Evolutionary conservation across 1,140 invertebrate genomes (phyloP), one percentile per base, ranked within the genome.

Genomic region (Lepidurus couesii): DNA sequence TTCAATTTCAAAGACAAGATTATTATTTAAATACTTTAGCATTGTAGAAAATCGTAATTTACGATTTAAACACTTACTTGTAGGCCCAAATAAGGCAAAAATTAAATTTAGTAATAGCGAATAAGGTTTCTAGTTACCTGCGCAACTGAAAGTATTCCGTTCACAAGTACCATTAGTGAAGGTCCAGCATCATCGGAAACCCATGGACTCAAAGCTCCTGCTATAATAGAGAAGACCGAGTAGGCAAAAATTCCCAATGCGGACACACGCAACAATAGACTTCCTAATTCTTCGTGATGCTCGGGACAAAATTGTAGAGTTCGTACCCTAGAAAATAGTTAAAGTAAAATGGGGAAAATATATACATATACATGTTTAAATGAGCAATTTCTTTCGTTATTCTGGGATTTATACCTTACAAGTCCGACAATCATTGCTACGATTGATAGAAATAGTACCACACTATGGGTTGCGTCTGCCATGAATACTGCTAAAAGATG

Each of bases 231-330:
- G 86, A 97, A 97, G 74, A 95, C 92, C 7, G 94, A 93, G 84
- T 97, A 97, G 26, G 93, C 89, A 85, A 97, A 96, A 47, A 97
- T 88, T 74, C 96, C 95, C 83, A 96, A 94, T 8, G 94, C 93
- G 16, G 95, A 96, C 7, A 97, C 92, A 81, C 94, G 91, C 7
- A 97, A 88, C 5, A 97, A 86, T 80, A 96, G 94, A 84, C 97
- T 94, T 82, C 96, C 95, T 77, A 98, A 86, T 92, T 82, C 91
- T 94, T 84, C 93, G 91, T 73, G 83, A 83, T 95, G 92, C 83
- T 95, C 93, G 53, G 92, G 91, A 82, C 92, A 92, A 89, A 96
- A 97, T 85, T 94, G 93, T 83, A 96, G 86, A 76, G 90, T 90
- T 86, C 93, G 92, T 80, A 96, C 93, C 85, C 94, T 93, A 87